Conservation (phyloP, 2,888 invertebrate genomes). For the Limnephilus auricula region DNA sequence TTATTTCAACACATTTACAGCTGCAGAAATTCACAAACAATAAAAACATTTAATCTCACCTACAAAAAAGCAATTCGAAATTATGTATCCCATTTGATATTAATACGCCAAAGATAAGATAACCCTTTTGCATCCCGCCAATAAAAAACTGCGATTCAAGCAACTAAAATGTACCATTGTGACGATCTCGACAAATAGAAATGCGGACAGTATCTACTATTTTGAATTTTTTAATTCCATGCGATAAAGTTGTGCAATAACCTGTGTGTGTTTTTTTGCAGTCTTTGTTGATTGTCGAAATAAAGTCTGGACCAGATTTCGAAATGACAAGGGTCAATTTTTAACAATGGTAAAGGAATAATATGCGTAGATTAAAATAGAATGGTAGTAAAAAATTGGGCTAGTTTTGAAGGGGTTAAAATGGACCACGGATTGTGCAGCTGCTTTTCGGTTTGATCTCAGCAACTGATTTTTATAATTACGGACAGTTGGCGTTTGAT, state of each 20-base stretch:
- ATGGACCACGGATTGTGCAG: conserved; percentile 59
- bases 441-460: conserved; percentile 51
- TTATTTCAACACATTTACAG: not conserved
- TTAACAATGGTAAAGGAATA: conserved; percentile 58
- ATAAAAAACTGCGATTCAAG: not conserved
- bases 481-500: not conserved
- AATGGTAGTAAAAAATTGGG: conserved; percentile 3
- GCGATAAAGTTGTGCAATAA: conserved; percentile 12
- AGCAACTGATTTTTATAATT: conserved; percentile 37
- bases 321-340: conserved; percentile 58
- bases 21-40: not conserved
- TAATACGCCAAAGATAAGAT: conserved; percentile 30
- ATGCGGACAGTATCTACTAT: not conserved
- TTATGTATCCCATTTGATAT: not conserved
- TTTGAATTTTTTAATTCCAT: not conserved
- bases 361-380: conserved; percentile 34
- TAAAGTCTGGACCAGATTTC: conserved; percentile 48
- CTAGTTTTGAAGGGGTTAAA: conserved; percentile 56
- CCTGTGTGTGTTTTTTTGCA: not conserved
- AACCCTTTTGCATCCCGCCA: not conserved
- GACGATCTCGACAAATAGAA: not conserved
- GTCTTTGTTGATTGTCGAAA: conserved; percentile 50
- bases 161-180: not conserved
- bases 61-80: not conserved
- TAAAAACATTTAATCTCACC: not conserved